Conservation (phyloP, 1,140 invertebrate species). For the Bombus waltoni region DNA sequence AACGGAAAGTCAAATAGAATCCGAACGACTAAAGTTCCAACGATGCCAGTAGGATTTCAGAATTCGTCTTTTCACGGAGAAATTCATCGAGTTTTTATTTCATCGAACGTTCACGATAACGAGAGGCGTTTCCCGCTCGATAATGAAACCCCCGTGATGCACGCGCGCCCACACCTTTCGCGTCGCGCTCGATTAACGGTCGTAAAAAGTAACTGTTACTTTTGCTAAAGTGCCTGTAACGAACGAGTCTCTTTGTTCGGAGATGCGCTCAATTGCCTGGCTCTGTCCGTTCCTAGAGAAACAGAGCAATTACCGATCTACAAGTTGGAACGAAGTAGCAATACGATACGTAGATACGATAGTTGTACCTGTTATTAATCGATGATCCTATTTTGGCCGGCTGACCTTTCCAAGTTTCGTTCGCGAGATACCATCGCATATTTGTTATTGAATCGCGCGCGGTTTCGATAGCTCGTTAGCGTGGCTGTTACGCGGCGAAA, state of each 20-base stretch:
- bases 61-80: not conserved
- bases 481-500: not conserved
- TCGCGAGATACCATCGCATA: conserved; percentile 15
- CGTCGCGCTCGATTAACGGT: conserved; percentile 17
- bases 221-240: conserved; percentile 21
- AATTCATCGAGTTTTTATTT: conserved; percentile 25
- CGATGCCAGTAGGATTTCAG: not conserved
- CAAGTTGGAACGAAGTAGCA: not conserved
- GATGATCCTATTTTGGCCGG: not conserved
- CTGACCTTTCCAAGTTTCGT: not conserved
- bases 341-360: too few relatives aligned
- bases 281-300: not conserved
- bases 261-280: not conserved
- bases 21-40: not conserved
- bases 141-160: conserved; percentile 37
- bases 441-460: not conserved
- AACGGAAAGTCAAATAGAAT: not conserved
- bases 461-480: conserved; percentile 30
- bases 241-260: conserved; percentile 24
- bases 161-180: conserved; percentile 18
- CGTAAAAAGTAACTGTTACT: conserved; percentile 24
- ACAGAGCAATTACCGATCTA: not conserved
- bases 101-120: not conserved
- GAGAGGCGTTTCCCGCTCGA: conserved; percentile 19
- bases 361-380: not conserved